Evolutionary conservation across 2,888 invertebrate species (phyloP).

Genomic region (Volucella inanis): DNA sequence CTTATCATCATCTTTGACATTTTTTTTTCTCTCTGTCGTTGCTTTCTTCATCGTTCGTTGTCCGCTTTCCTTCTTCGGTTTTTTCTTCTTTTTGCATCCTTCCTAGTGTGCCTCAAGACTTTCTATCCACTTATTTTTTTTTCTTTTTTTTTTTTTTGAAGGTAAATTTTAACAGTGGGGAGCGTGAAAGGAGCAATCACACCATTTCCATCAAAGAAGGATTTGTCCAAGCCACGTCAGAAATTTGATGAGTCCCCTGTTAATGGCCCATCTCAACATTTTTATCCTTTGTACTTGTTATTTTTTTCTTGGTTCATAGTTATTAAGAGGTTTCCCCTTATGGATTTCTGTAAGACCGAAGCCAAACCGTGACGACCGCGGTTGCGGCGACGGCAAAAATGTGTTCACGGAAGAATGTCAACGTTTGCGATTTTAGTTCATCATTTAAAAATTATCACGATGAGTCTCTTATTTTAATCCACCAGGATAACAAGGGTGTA

Average conservation of each 20-base stretch:
- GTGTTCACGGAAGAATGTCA: conserved; percentile 51
- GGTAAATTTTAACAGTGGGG: conserved; percentile 47
- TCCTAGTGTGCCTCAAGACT: not conserved
- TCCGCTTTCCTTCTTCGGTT: conserved; percentile 7
- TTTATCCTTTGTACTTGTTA: conserved; percentile 42
- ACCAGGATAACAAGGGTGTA: conserved; percentile 76
- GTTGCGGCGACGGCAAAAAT: conserved; percentile 20
- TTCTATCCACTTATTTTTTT: conserved; percentile 22
- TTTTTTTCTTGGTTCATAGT: not conserved
- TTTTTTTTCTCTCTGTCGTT: conserved; percentile 28
- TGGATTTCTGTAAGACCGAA: not conserved
- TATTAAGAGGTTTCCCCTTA: conserved; percentile 17
- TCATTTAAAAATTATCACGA: conserved; percentile 63
- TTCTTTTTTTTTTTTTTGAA: not conserved
- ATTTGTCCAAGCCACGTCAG: conserved; percentile 73
- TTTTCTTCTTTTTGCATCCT: not conserved
- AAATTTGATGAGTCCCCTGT: conserved; percentile 73
- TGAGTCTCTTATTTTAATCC: conserved; percentile 70
- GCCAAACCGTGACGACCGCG: not conserved
- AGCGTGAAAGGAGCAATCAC: conserved; percentile 64
- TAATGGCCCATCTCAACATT: conserved; percentile 69
- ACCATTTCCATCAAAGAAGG: conserved; percentile 70
- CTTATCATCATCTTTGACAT: conserved; percentile 73
- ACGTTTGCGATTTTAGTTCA: conserved; percentile 61
- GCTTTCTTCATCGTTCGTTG: conserved; percentile 2